These are phyloP conservation scores for Pachymerium ferrugineum DNA, from an alignment of 2,888 invertebrate species.

Conservation along the genomic window DNA sequence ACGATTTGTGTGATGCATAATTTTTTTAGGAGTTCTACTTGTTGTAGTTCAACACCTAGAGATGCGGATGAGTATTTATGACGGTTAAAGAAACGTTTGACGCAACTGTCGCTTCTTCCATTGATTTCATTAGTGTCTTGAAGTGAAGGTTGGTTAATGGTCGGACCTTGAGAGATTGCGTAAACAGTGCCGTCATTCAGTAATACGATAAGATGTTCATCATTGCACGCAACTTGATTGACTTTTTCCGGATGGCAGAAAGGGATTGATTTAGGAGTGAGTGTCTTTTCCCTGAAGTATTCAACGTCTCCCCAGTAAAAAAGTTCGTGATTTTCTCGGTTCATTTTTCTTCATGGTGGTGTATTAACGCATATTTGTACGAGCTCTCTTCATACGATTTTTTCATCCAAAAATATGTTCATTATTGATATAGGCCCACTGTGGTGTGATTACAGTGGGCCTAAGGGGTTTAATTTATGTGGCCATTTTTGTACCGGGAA, in stretches of 20 bases:
- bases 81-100: neutral
- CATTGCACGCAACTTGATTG: neutral
- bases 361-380: neutral
- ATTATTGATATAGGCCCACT: no score
- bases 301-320: neutral
- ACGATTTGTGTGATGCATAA: neutral
- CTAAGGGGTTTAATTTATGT: no score
- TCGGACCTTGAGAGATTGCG: neutral
- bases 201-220: neutral
- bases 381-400: neutral
- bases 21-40: neutral
- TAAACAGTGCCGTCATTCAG: neutral
- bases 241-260: neutral
- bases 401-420: no score
- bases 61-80: neutral
- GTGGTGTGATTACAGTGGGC: no score
- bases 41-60: neutral
- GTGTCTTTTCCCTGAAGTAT: neutral
- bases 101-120: neutral
- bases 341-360: no score
- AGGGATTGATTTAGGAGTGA: neutral
- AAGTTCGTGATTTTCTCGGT: neutral
- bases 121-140: neutral
- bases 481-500: no score
- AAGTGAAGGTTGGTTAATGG: neutral